Base-by-base conservation (phyloP, 2,797 vertebrate genomes). In the Steatocranus sp. region DNA sequence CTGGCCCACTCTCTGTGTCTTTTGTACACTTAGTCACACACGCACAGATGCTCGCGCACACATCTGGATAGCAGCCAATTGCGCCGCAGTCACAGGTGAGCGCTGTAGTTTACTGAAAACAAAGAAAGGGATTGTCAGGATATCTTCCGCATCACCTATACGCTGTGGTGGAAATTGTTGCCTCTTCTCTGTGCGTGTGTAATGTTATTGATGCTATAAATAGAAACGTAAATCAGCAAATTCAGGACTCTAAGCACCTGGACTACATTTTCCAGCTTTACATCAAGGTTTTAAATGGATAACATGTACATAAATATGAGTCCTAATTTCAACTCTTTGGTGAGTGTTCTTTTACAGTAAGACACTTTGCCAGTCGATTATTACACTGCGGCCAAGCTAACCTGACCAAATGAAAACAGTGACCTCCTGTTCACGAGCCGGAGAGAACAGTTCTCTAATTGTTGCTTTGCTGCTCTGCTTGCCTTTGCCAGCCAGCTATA, bases 61-160 rank as follows among this genome's bases (percentile, higher is more conserved):
- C 27, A 23, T 81, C 76, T 94, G 95, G 93, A 91, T 14, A 7
- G 51, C 77, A 79, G 92, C 95, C 94, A 95, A 68, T 74, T 80
- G 88, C 81, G 70, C 84, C 87, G 85, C 89, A 93, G 92, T 93
- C 94, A 94, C 95, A 96, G 96, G 96, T 96, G 95, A 96, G 88
- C 9, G 76, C 80, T 76, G 84, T 32, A 82, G 87, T 95, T 95
- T 92, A 91, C 89, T 66, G 87, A 83, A 94, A 95, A 96, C 95
- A 96, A 94, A 95, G 94, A 83, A 49, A 81, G 85, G 88, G 92
- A 93, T 94, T 95, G 94, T 95, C 80, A 48, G 81, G 90, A 91
- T 83, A 85, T 76, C 88, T 92, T 90, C 86, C 76, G 87, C 49
- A 30, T 91, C 85, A 73, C 89, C 58, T 36, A 79, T 49, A 80